A percentile compares a stretch with the other conserved stretches of the same genome.
phyloP scores from a whole-genome alignment of 2,888 invertebrate species.

The Cybosia mesomella region DNA sequence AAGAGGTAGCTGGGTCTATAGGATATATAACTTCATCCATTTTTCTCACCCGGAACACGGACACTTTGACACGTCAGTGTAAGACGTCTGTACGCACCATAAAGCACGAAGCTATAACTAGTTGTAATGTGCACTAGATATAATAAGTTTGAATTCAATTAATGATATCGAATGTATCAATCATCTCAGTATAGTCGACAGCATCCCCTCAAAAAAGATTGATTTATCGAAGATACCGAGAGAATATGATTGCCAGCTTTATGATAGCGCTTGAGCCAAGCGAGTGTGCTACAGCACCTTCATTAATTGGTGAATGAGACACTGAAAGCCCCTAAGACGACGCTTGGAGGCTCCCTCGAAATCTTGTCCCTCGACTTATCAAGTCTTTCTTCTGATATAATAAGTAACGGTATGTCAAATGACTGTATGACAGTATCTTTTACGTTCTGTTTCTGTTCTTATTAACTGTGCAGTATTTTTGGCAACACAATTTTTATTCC shows the following conservation, averaged over 20 bases:
- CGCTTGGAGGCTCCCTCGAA: no score
- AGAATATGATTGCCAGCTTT: slow-evolving; percentile 1
- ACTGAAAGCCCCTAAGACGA: not conserved
- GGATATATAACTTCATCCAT: no score
- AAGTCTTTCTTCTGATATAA: not conserved
- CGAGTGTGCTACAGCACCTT: slow-evolving; percentile 1
- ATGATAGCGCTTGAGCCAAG: slow-evolving; percentile 1
- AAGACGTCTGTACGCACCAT: no score
- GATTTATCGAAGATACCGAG: not conserved
- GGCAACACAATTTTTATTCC: no score
- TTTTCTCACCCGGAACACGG: not conserved
- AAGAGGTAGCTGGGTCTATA: no score
- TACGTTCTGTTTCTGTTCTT: not conserved
- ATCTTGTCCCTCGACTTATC: slow-evolving; percentile 1
- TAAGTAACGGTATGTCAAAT: not conserved
- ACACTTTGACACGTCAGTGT: not conserved
- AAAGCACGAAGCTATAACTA: no score
- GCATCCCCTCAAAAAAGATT: not conserved
- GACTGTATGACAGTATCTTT: not conserved
- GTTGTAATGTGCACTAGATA: not conserved
- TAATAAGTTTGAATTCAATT: not conserved
- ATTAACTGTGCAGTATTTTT: not conserved
- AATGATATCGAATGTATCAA: not conserved
- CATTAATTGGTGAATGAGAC: not conserved
- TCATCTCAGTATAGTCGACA: not conserved